Percentiles rank a stretch among this genome's conserved stretches.
Conservation (phyloP, 2,113 vertebrate species). For the Periophthalmus modestus region DNA sequence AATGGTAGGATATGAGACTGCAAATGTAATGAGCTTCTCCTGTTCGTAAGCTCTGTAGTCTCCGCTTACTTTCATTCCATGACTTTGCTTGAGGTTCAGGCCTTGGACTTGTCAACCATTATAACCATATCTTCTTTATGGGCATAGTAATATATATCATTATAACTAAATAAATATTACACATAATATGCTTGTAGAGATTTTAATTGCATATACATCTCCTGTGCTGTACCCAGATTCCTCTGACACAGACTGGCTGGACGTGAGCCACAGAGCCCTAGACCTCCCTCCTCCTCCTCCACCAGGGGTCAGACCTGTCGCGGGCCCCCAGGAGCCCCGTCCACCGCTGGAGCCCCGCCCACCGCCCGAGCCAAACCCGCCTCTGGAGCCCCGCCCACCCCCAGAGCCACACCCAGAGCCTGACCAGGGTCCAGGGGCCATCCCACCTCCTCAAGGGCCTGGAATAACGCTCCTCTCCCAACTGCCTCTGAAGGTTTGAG, state of each 20-base stretch:
- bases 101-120: too few species aligned
- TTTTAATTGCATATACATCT: background rate
- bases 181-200: too few species aligned
- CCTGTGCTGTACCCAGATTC: conserved; percentile 59
- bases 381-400: background rate
- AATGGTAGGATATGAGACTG: too few species aligned
- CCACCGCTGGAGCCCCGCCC: background rate
- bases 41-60: too few species aligned
- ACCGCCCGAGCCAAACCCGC: background rate
- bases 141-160: too few species aligned
- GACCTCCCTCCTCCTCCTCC: conserved; percentile 75
- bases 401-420: background rate
- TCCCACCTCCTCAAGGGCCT: conserved; percentile 47
- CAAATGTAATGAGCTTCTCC: too few species aligned
- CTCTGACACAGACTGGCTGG: conserved; percentile 62
- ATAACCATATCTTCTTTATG: too few species aligned
- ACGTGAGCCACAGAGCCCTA: conserved; percentile 65
- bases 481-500: conserved; percentile 65
- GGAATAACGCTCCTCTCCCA: conserved; percentile 55
- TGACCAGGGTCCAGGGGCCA: conserved; percentile 18
- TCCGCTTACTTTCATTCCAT: too few species aligned
- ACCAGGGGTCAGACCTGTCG: conserved; percentile 64
- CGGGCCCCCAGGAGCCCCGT: background rate
- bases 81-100: too few species aligned
- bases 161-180: too few species aligned